These are phyloP conservation scores for Aplocera efformata DNA, from an alignment of 2,888 invertebrate genomes.

Conservation along the genomic window DNA sequence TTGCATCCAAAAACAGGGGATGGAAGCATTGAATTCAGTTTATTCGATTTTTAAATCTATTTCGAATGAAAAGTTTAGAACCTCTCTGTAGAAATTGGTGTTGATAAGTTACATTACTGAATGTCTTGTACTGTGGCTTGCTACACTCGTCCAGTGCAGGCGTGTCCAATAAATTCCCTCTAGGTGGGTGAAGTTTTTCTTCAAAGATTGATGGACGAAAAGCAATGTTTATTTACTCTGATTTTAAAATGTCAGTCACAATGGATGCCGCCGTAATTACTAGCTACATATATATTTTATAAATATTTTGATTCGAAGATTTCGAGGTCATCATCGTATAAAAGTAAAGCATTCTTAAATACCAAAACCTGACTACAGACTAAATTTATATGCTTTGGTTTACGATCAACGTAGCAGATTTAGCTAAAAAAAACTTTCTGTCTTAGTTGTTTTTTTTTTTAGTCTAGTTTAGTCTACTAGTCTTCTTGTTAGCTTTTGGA, in stretches of 20 bases:
- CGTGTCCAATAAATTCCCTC: slow-evolving; percentile 28
- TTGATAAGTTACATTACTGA: slow-evolving; percentile 7
- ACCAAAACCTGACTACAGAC: too few species aligned
- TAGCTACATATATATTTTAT: not conserved
- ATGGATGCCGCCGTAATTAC: slow-evolving; percentile 7
- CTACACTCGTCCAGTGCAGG: slow-evolving; percentile 21
- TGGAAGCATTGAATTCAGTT: too few species aligned
- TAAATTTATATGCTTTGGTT: too few species aligned
- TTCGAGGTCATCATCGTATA: not conserved
- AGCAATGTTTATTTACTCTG: slow-evolving; percentile 26
- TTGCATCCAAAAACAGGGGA: too few species aligned
- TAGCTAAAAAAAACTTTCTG: too few species aligned
- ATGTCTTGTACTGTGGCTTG: slow-evolving; percentile 10
- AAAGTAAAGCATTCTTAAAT: not conserved
- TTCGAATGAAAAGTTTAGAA: too few species aligned
- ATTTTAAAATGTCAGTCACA: slow-evolving; percentile 13
- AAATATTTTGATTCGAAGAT: not conserved
- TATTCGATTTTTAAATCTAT: too few species aligned
- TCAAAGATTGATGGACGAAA: slow-evolving; percentile 28
- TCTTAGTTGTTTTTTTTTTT: too few species aligned
- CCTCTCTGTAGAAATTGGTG: too few species aligned
- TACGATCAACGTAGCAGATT: too few species aligned
- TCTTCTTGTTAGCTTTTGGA: too few species aligned
- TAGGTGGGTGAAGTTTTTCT: slow-evolving; percentile 27
- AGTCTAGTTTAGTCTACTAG: too few species aligned